phyloP scores from a whole-genome alignment of 2,888 invertebrate genomes.

The Cephus pygmeus region DNA sequence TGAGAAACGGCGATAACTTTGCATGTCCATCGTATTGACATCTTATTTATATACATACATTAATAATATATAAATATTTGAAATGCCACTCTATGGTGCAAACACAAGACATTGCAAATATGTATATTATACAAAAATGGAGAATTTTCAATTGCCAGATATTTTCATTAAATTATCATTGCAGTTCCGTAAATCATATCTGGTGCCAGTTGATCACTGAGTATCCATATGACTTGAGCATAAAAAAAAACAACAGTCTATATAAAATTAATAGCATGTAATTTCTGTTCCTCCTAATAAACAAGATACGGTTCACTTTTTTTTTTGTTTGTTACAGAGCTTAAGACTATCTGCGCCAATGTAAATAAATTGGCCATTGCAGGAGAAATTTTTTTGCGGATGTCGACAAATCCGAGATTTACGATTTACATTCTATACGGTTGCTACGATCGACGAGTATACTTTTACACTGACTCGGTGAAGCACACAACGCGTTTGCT shows the following conservation, averaged over 20 bases:
- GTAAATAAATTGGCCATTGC: background rate
- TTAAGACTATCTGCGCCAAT: background rate
- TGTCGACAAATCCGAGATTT: background rate
- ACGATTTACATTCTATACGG: background rate
- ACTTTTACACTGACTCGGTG: background rate
- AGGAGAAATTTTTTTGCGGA: background rate
- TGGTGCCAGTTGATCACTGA: background rate
- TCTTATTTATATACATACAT: background rate
- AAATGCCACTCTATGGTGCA: background rate
- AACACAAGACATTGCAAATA: background rate
- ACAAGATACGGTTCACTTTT: constrained; percentile 14
- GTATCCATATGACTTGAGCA: too few species aligned
- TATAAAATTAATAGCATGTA: background rate
- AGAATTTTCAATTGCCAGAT: background rate
- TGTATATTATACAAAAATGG: background rate
- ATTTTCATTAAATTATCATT: background rate
- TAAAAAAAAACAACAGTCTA: too few species aligned
- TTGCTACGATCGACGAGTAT: background rate
- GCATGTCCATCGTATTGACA: background rate
- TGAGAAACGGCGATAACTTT: background rate
- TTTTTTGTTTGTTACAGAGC: constrained; percentile 19
- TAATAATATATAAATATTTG: background rate
- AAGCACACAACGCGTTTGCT: background rate
- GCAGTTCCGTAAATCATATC: background rate
- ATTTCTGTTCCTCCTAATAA: too few species aligned